phyloP scores from a whole-genome alignment of 2,888 invertebrate genomes.

The Megastigmus dorsalis region DNA sequence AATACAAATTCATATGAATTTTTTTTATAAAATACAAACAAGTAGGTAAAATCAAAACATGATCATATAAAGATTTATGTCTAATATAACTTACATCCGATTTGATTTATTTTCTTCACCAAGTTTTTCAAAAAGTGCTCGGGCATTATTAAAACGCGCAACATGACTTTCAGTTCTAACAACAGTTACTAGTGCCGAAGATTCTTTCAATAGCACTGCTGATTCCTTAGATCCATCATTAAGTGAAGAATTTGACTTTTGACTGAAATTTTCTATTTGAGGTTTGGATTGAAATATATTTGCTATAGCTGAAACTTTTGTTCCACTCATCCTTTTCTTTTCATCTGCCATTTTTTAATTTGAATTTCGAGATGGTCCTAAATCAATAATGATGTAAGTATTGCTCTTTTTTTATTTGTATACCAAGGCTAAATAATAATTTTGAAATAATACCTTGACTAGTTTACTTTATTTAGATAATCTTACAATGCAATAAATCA shows the following conservation, averaged over 20 bases:
- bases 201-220: conserved; percentile 72
- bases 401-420: too few species aligned
- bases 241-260: conserved; percentile 67
- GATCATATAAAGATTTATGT: not conserved
- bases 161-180: conserved; percentile 92
- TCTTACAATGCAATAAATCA: too few species aligned
- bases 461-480: too few species aligned
- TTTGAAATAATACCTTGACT: too few species aligned
- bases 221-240: conserved; percentile 73
- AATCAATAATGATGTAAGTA: too few species aligned
- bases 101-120: conserved; percentile 83
- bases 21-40: conserved; percentile 17
- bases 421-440: too few species aligned
- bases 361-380: too few species aligned
- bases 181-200: conserved; percentile 80
- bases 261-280: conserved; percentile 68
- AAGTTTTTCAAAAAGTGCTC: conserved; percentile 93
- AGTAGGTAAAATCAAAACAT: conserved; percentile 26
- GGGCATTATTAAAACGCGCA: conserved; percentile 92
- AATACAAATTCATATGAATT: conserved; percentile 14
- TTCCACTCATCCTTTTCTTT: conserved; percentile 81
- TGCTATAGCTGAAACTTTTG: conserved; percentile 93
- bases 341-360: conserved; percentile 79
- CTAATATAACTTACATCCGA: conserved; percentile 64
- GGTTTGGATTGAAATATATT: conserved; percentile 87